A percentile compares a stretch with the other conserved stretches of the same genome.
phyloP scores from a whole-genome alignment of 2,113 vertebrate genomes.

The Cynoglossus semilaevis region DNA sequence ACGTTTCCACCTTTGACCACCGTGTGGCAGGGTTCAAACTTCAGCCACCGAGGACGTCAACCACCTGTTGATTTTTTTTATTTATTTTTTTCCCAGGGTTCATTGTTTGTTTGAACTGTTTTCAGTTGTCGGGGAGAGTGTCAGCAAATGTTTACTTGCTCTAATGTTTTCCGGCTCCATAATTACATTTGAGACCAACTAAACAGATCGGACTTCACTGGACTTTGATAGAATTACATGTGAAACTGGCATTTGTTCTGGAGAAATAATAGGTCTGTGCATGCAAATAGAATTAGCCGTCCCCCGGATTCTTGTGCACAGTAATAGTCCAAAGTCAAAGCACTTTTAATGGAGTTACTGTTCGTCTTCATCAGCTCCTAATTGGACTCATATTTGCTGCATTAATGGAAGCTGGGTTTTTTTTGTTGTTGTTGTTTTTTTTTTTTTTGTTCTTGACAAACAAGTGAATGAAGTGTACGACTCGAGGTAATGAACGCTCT shows the following conservation, averaged over 20 bases:
- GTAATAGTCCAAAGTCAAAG: background rate
- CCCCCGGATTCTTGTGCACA: background rate
- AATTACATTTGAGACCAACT: background rate
- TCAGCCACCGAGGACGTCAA: no score
- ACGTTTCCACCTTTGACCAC: no score
- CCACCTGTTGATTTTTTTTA: no score
- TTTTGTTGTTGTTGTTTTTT: no score
- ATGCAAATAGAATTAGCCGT: background rate
- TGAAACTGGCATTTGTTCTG: background rate
- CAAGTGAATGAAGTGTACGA: background rate
- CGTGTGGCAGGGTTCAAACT: no score
- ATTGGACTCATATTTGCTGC: background rate
- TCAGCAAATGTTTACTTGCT: background rate
- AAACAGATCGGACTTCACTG: background rate
- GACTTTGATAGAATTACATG: background rate
- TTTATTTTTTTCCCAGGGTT: background rate
- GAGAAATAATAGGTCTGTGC: background rate
- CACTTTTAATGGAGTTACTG: background rate
- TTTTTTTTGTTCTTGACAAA: background rate
- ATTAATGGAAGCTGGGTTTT: background rate
- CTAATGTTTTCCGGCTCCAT: constrained; percentile 1
- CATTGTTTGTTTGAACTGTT: background rate
- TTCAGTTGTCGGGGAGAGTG: background rate
- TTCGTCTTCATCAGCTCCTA: background rate
- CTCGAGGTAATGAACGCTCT: background rate